phyloP scores from a whole-genome alignment of 1,140 invertebrate species.

The Bathynomus jamesi region DNA sequence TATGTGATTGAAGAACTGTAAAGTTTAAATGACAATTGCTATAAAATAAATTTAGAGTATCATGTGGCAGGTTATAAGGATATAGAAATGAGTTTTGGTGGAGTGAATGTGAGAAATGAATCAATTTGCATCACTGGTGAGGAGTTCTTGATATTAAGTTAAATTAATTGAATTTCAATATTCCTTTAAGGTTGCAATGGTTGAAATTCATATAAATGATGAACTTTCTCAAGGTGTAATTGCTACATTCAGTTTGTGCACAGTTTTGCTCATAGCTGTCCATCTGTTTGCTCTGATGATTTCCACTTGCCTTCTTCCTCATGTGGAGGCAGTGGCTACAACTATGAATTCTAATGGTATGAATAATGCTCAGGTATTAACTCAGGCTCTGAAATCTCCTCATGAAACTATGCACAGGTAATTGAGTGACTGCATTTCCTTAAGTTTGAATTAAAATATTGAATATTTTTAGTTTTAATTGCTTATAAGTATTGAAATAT shows the following conservation, averaged over 20 bases:
- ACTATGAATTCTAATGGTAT: slow-evolving; percentile 20
- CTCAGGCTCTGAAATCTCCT: slow-evolving; percentile 29
- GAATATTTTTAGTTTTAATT: too few species aligned
- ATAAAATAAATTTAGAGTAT: background rate
- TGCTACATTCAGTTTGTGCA: slow-evolving; percentile 88
- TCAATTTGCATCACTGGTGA: slow-evolving; percentile 40
- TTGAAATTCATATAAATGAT: slow-evolving; percentile 77
- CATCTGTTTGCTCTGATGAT: slow-evolving; percentile 99
- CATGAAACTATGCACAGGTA: slow-evolving; percentile 33
- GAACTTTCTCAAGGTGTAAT: slow-evolving; percentile 70
- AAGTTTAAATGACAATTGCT: background rate
- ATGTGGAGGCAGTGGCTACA: slow-evolving; percentile 78
- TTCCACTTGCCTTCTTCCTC: slow-evolving; percentile 94
- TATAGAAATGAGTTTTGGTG: slow-evolving; percentile 1
- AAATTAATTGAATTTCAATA: background rate
- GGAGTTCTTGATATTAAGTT: slow-evolving; percentile 38
- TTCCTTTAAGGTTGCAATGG: slow-evolving; percentile 81
- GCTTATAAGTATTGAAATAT: too few species aligned
- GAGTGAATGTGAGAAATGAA: background rate
- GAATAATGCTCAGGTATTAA: slow-evolving; percentile 19
- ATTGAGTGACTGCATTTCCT: background rate
- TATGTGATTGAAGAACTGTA: background rate
- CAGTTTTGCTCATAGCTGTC: slow-evolving; percentile 89
- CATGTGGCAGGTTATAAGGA: background rate
- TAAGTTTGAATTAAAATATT: too few species aligned